Percentiles rank a stretch among this genome's conserved stretches.
These are phyloP conservation scores for Trachemys scripta DNA, from an alignment of 2,113 vertebrate species.

Conservation along the genomic window DNA sequence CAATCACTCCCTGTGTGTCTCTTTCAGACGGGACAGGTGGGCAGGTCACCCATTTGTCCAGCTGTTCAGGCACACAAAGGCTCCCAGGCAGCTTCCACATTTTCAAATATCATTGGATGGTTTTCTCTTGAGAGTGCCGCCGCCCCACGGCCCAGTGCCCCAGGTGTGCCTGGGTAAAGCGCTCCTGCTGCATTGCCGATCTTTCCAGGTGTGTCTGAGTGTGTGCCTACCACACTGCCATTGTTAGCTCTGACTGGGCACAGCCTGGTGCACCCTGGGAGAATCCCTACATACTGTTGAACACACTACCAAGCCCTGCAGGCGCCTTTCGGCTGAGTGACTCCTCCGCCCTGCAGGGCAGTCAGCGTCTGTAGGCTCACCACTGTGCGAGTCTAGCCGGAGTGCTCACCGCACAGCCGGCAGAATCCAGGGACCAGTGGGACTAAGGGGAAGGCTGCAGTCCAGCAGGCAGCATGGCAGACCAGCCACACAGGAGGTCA, in stretches of 20 bases:
- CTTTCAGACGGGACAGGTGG: background rate
- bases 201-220: background rate
- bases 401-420: too few relatives aligned
- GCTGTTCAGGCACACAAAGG: too few relatives aligned
- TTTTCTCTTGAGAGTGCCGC: background rate
- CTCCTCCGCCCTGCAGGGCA: too few relatives aligned
- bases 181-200: background rate
- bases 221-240: too few relatives aligned
- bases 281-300: background rate
- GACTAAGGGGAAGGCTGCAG: background rate
- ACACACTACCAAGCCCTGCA: too few relatives aligned
- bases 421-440: too few relatives aligned
- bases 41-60: background rate
- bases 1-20: background rate
- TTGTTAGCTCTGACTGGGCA: background rate
- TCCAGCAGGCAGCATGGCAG: too few relatives aligned
- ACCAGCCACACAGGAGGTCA: background rate
- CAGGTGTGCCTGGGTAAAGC: background rate
- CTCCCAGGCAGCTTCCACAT: background rate
- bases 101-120: background rate
- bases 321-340: too few relatives aligned
- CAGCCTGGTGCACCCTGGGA: background rate
- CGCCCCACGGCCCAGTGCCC: background rate
- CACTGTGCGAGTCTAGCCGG: too few relatives aligned
- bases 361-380: too few relatives aligned